These are phyloP conservation scores for Hylaeus volcanicus DNA, from an alignment of 1,140 invertebrate genomes.

Conservation along the genomic window DNA sequence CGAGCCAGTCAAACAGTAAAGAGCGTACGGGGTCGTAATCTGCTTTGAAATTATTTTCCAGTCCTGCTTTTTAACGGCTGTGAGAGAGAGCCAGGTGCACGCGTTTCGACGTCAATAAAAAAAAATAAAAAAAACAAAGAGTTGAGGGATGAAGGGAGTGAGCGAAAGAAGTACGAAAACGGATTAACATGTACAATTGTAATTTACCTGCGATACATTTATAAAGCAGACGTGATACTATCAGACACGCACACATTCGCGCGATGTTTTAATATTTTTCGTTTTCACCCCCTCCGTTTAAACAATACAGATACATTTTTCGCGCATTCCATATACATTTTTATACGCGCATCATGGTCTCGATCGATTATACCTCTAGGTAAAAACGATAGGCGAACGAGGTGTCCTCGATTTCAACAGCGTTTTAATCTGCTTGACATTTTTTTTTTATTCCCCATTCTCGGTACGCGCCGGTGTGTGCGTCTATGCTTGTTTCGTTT, in stretches of 20 bases:
- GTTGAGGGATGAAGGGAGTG: no score
- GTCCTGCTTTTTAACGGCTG: constrained; percentile 43
- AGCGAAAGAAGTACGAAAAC: no score
- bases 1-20: constrained; percentile 38
- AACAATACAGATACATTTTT: background rate
- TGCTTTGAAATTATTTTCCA: constrained; percentile 60
- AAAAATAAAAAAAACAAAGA: background rate
- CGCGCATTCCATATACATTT: background rate
- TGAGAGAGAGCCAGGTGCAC: background rate
- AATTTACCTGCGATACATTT: background rate
- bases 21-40: constrained; percentile 50
- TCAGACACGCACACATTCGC: background rate
- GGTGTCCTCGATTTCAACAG: constrained; percentile 3
- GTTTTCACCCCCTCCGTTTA: background rate
- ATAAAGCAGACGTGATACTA: background rate
- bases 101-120: background rate
- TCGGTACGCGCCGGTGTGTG: no score
- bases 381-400: constrained; percentile 14
- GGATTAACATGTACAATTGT: background rate
- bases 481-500: background rate
- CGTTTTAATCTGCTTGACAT: constrained; percentile 20
- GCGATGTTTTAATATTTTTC: background rate
- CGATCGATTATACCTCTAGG: background rate
- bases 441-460: constrained; percentile 3
- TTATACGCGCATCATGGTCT: background rate